Evolutionary conservation across 2,888 invertebrate genomes (phyloP).

Genomic region (Caradrina clavipalpis): DNA sequence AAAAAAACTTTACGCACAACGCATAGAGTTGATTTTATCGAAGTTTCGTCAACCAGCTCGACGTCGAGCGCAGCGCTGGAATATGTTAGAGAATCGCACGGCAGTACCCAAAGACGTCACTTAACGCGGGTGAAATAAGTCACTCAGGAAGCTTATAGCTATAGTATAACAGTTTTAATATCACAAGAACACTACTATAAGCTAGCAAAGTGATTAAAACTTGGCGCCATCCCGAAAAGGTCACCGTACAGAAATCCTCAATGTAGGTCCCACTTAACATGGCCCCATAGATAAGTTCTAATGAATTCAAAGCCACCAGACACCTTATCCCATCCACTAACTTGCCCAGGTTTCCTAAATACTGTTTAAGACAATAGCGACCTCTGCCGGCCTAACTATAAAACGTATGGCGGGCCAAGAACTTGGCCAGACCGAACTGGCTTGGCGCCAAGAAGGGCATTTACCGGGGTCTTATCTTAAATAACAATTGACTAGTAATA

Average conservation of each 20-base stretch:
- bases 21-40: too few relatives aligned
- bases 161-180: too few relatives aligned
- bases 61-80: too few relatives aligned
- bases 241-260: background rate
- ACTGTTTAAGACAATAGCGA: conserved; percentile 49
- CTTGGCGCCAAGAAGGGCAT: conserved; percentile 38
- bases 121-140: too few relatives aligned
- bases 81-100: too few relatives aligned
- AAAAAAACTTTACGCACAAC: too few relatives aligned
- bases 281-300: conserved; percentile 24
- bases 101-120: too few relatives aligned
- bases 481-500: conserved; percentile 58
- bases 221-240: too few relatives aligned
- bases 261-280: background rate
- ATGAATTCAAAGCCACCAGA: conserved; percentile 27
- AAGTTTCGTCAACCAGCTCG: too few relatives aligned
- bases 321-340: conserved; percentile 23
- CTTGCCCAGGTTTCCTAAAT: conserved; percentile 22
- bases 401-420: conserved; percentile 30
- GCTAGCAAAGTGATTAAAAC: too few relatives aligned
- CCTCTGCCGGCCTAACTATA: conserved; percentile 15
- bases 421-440: conserved; percentile 33
- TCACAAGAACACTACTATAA: too few relatives aligned
- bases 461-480: conserved; percentile 50
- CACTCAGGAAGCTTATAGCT: too few relatives aligned